Conservation (phyloP, 2,797 vertebrate species). For the Eidolon dupreanum region DNA sequence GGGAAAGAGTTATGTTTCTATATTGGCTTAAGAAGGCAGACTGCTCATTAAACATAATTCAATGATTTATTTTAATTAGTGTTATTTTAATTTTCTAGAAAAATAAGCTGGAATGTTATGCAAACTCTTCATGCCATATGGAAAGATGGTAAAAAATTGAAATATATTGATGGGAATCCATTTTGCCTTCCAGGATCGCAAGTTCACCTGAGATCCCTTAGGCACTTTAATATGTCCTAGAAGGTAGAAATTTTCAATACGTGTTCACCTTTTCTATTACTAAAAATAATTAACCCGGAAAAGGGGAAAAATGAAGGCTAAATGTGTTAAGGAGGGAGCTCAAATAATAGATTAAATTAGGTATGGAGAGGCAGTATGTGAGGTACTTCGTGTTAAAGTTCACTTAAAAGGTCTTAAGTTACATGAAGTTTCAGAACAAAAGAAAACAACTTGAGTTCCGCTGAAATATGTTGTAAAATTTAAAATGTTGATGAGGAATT, state of each 20-base stretch:
- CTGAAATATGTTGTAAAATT: neutral
- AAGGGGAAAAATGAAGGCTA: neutral
- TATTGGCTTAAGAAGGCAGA: neutral
- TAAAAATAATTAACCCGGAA: neutral
- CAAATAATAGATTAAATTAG: neutral
- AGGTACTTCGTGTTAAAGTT: neutral
- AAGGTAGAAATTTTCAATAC: neutral
- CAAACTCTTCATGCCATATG: neutral
- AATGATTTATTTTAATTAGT: neutral
- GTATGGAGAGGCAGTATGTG: neutral
- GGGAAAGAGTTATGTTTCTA: neutral
- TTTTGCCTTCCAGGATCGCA: neutral
- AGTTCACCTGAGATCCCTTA: neutral
- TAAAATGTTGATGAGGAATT: neutral
- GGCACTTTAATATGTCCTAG: neutral
- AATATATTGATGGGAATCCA: neutral
- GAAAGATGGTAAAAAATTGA: neutral
- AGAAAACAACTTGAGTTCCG: constrained; percentile 26
- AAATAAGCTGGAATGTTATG: neutral
- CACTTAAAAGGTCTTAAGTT: constrained; percentile 22
- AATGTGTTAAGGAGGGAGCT: neutral
- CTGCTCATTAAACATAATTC: neutral
- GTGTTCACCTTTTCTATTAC: neutral
- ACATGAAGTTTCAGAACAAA: constrained; percentile 27
- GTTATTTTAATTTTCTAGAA: neutral